phyloP scores from a whole-genome alignment of 2,888 invertebrate species.

The Loripinus fragilis region DNA sequence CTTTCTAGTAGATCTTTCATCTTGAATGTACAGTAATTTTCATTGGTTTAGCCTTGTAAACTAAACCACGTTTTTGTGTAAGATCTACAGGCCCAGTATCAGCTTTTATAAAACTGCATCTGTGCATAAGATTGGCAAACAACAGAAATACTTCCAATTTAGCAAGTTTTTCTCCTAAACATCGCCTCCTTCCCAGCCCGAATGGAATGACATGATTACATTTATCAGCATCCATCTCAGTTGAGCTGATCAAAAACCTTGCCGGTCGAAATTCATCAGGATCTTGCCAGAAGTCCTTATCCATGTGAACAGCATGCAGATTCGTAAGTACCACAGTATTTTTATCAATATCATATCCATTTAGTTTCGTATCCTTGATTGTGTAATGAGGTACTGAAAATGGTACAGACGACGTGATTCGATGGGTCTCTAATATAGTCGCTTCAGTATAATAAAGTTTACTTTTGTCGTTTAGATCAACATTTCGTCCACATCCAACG shows the following conservation, averaged over 20 bases:
- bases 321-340: conserved; percentile 46
- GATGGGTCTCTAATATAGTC: conserved; percentile 58
- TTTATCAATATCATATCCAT: conserved; percentile 23
- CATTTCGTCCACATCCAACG: conserved; percentile 50
- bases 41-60: conserved; percentile 18
- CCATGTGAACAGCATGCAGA: conserved; percentile 48
- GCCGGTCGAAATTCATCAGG: conserved; percentile 39
- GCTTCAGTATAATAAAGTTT: conserved; percentile 61
- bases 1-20: too few relatives aligned
- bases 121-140: conserved; percentile 61
- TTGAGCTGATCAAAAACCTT: conserved; percentile 34
- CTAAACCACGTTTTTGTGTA: conserved; percentile 8
- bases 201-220: conserved; percentile 58
- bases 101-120: conserved; percentile 42
- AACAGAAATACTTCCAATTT: conserved; percentile 67
- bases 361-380: conserved; percentile 35
- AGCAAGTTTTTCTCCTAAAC: conserved; percentile 71
- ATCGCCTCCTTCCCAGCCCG: conserved; percentile 66
- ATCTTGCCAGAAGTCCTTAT: conserved; percentile 35
- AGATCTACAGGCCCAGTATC: conserved; percentile 1
- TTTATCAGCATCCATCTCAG: conserved; percentile 23
- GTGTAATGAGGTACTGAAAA: conserved; percentile 66
- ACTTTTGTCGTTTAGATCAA: conserved; percentile 41
- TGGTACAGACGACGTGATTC: conserved; percentile 57
- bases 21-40: conserved; percentile 21